A percentile compares a stretch with the other conserved stretches of the same genome.
These are phyloP conservation scores for Scalopus aquaticus DNA, from an alignment of 2,113 vertebrate genomes.

Conservation along the genomic window DNA sequence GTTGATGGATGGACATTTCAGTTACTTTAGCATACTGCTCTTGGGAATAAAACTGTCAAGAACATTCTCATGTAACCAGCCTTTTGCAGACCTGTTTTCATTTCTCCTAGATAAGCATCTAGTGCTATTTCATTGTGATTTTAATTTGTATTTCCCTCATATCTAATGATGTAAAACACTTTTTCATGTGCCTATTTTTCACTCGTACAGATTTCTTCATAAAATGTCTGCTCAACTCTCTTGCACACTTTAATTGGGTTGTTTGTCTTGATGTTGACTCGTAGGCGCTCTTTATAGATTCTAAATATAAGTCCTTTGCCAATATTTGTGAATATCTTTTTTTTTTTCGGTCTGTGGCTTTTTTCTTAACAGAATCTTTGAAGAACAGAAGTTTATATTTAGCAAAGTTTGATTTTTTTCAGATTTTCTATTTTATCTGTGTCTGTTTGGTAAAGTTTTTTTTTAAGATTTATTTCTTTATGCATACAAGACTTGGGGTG, in stretches of 20 bases:
- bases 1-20: neutral
- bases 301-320: neutral
- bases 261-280: neutral
- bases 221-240: neutral
- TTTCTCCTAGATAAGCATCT: neutral
- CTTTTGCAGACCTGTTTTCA: neutral
- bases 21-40: neutral
- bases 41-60: neutral
- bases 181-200: neutral
- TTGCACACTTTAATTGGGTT: neutral
- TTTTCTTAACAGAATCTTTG: neutral
- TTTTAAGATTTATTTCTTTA: too few species aligned
- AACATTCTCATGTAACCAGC: neutral
- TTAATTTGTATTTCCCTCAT: neutral
- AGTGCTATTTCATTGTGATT: neutral
- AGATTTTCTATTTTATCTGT: neutral
- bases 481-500: too few species aligned
- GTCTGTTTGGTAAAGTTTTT: too few species aligned
- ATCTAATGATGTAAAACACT: neutral
- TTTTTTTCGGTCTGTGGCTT: neutral
- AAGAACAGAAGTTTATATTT: neutral
- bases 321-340: neutral
- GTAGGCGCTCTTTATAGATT: neutral
- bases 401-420: neutral
- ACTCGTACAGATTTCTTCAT: neutral